A percentile compares a stretch with the other conserved stretches of the same genome.
Evolutionary conservation across 1,140 invertebrate genomes (phyloP).

Genomic region (Drosophila triauraria): DNA sequence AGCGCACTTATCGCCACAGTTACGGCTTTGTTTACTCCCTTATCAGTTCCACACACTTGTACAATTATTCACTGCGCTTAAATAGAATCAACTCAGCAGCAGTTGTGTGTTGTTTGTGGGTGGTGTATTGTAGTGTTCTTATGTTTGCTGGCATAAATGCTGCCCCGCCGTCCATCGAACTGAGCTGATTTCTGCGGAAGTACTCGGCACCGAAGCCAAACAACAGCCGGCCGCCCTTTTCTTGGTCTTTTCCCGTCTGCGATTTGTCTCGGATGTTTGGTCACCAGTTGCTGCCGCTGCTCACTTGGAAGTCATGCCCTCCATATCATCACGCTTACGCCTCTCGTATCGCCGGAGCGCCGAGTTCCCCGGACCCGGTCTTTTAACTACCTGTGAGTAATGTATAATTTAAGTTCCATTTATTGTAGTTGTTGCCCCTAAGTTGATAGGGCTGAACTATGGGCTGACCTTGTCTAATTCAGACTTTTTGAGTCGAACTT

Average conservation of each 20-base stretch:
- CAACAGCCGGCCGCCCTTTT: conserved; percentile 25
- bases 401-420: background rate
- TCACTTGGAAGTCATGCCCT: conserved; percentile 33
- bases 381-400: conserved; percentile 37
- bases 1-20: conserved; percentile 15
- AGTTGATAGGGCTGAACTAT: background rate
- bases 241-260: conserved; percentile 12
- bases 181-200: conserved; percentile 32
- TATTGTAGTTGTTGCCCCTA: background rate
- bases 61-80: conserved; percentile 28
- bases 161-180: conserved; percentile 1
- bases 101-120: conserved; percentile 3
- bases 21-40: conserved; percentile 31
- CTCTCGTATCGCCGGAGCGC: conserved; percentile 14
- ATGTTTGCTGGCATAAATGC: conserved; percentile 35
- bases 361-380: conserved; percentile 28
- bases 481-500: background rate
- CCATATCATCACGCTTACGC: conserved; percentile 24
- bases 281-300: conserved; percentile 50
- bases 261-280: conserved; percentile 31
- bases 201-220: conserved; percentile 33
- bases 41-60: conserved; percentile 15
- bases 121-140: conserved; percentile 3
- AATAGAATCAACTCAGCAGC: conserved; percentile 20
- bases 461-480: background rate